phyloP scores from a whole-genome alignment of 2,113 vertebrate species.

The Semicossyphus pulcher region DNA sequence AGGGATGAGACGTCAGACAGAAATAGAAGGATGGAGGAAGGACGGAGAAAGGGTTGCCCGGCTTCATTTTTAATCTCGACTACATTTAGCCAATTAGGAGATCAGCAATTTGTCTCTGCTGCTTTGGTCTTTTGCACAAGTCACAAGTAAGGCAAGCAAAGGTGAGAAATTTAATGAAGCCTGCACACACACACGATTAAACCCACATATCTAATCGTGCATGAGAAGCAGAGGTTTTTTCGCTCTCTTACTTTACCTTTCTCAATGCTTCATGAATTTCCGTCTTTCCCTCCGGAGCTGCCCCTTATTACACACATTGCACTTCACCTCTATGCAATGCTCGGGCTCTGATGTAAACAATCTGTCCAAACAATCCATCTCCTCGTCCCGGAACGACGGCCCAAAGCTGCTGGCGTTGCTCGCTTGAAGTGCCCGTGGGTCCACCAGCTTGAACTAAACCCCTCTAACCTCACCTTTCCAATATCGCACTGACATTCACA shows the following conservation, averaged over 20 bases:
- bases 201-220: neutral
- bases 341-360: neutral
- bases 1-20: neutral
- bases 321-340: neutral
- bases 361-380: too few relatives aligned
- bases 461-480: too few relatives aligned
- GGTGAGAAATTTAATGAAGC: conserved; percentile 6
- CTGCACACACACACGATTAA: neutral
- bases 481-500: too few relatives aligned
- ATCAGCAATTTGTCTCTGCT: neutral
- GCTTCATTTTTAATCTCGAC: neutral
- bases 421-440: neutral
- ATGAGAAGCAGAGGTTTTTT: neutral
- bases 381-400: too few relatives aligned
- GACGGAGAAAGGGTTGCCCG: neutral
- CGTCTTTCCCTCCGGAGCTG: neutral
- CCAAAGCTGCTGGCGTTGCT: neutral
- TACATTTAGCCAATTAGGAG: neutral
- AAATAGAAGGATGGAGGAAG: neutral
- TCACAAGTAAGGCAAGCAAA: neutral
- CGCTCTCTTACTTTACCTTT: neutral
- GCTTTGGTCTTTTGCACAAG: neutral
- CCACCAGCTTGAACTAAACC: neutral
- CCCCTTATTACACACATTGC: neutral
- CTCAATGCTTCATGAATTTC: neutral